Evolutionary conservation across 2,113 vertebrate genomes (phyloP).

Genomic region (Oryzias javanicus): DNA sequence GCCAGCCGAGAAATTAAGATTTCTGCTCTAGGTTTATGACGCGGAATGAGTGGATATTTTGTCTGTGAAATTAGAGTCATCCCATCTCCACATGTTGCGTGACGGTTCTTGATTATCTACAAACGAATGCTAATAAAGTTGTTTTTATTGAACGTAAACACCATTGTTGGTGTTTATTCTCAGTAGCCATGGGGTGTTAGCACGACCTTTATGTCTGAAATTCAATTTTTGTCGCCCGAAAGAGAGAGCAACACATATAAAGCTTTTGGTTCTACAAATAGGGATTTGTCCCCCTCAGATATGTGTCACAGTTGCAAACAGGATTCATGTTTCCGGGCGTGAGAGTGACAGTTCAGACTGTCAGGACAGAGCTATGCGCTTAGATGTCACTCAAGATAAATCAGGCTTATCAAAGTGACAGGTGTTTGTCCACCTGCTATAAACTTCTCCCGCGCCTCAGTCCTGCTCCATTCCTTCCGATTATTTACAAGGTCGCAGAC

Average conservation of each 20-base stretch:
- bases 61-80: constrained; percentile 52
- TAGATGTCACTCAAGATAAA: constrained; percentile 83
- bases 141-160: too few species aligned
- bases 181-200: constrained; percentile 84
- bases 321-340: constrained; percentile 20
- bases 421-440: constrained; percentile 90
- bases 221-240: constrained; percentile 7
- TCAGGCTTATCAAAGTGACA: constrained; percentile 84
- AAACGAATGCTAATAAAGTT: too few species aligned
- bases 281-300: constrained; percentile 17
- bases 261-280: constrained; percentile 7
- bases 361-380: constrained; percentile 81
- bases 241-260: constrained; percentile 10
- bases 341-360: constrained; percentile 66
- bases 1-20: constrained; percentile 56
- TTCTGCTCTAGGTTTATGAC: constrained; percentile 46
- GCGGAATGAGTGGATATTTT: constrained; percentile 30
- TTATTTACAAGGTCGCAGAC: constrained; percentile 76
- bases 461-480: constrained; percentile 61
- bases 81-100: constrained; percentile 18
- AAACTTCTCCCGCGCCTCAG: constrained; percentile 80
- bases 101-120: too few species aligned
- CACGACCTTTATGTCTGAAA: constrained; percentile 9
- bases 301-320: constrained; percentile 15
- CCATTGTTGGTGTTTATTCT: constrained; percentile 56